Evolutionary conservation across 64 coral and sea anemone species (phyloP).

Genomic region (Anthopleura sola): DNA sequence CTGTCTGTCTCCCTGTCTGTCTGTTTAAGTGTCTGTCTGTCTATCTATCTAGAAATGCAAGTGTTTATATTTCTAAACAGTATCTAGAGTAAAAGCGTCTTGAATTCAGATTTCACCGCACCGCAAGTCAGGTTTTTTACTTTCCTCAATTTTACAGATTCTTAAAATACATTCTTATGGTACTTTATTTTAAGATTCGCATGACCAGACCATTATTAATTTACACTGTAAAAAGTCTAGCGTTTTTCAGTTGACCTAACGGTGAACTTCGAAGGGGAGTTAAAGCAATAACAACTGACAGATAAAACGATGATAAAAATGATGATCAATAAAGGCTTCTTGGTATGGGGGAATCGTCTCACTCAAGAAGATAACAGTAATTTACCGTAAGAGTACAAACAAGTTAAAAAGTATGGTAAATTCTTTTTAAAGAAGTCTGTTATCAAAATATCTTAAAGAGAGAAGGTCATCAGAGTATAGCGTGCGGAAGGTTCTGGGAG

Average conservation of each 20-base stretch:
- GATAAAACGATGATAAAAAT: background rate
- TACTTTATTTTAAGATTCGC: background rate
- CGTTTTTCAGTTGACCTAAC: background rate
- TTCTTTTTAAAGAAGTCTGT: background rate
- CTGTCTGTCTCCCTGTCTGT: background rate
- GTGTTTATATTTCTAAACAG: background rate
- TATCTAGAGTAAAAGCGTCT: background rate
- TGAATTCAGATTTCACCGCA: background rate
- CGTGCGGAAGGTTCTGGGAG: background rate
- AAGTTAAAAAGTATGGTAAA: background rate
- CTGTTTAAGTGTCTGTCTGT: background rate
- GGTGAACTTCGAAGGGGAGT: background rate
- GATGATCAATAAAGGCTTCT: background rate
- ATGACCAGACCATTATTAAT: background rate
- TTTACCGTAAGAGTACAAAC: conserved; percentile 3
- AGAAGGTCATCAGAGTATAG: background rate
- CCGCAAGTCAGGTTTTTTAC: background rate
- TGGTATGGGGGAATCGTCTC: background rate
- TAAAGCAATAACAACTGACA: background rate
- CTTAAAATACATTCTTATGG: too few species aligned
- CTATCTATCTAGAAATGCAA: background rate
- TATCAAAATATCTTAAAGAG: background rate
- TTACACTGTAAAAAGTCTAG: too few species aligned
- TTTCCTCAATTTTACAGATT: background rate
- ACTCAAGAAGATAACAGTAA: background rate